Evolutionary conservation across 2,113 vertebrate species (phyloP), one percentile per base, ranked within the genome.

Genomic region (Salvelinus fontinalis): DNA sequence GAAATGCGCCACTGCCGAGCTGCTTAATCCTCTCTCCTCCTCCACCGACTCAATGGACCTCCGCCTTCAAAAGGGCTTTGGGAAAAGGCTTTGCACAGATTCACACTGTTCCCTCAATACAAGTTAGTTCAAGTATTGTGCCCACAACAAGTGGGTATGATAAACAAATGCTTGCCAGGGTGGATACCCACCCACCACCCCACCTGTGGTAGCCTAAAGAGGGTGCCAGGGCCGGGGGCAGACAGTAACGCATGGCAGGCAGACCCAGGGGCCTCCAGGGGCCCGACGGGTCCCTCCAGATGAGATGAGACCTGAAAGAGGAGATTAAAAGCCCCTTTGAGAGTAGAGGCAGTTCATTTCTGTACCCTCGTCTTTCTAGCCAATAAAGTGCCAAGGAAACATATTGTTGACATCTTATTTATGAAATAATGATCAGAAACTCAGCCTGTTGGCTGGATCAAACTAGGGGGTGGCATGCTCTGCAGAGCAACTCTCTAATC

Each of bases 41-140:
- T 91, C 95, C 7, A n/a, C 59, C 9, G n/a, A 95, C 95, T 99
- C 96, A 99, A 98, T 96, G 94, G 95, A 94, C 95, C 92, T 95
- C 95, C 96, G 95, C 95, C 98, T 98, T 97, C 96, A 96, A 99
- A 99, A 97, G 95, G 95, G 97, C 95, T 99, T 98, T 96, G 97
- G 97, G 98, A 98, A 99, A 98, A 95, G 95, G 97, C 97, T 99
- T 98, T 96, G 95, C 94, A 91, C 93, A 95, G 95, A 97, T 97
- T 99, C 97, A 97, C 96, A 98, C 97, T 99, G 96, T 95, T 96
- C 91, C 80, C 90, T 99, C 95, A 98, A 99, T 96, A 96, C 96
- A 98, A 98, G 97, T 99, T 98, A 98, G 97, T 96, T 97, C 97
- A 97, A 97, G 97, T 96, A 99, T 99, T 99, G 96, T 99, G 93